Conservation (phyloP, 2,888 invertebrate species). For the Chrysotoxum bicinctum region DNA sequence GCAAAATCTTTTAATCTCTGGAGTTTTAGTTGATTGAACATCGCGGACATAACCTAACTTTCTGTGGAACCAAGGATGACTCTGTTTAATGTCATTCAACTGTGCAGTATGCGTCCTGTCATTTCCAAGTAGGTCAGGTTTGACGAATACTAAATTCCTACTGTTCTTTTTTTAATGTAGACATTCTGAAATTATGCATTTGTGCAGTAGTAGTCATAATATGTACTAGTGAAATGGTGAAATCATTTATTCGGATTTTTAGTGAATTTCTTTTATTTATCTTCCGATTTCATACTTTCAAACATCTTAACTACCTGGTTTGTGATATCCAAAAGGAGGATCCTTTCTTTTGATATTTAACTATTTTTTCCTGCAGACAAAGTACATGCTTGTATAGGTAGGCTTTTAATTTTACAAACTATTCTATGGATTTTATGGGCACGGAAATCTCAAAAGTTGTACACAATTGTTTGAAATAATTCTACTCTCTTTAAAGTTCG, state of each 20-base stretch:
- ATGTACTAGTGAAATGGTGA: constrained; percentile 18
- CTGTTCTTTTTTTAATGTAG: not conserved
- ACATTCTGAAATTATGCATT: not conserved
- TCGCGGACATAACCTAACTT: constrained; percentile 50
- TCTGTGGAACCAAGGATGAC: constrained; percentile 29
- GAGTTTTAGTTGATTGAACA: constrained; percentile 19
- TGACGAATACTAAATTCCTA: not conserved
- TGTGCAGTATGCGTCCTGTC: constrained; percentile 22
- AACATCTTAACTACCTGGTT: not conserved
- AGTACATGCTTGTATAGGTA: too few species aligned
- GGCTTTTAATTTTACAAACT: too few species aligned
- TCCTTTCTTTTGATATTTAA: too few species aligned
- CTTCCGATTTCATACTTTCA: not conserved
- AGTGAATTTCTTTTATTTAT: not conserved
- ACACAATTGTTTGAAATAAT: too few species aligned
- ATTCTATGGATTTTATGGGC: too few species aligned
- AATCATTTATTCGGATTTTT: not conserved
- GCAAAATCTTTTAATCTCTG: not conserved
- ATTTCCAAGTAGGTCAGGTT: constrained; percentile 59
- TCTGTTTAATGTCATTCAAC: constrained; percentile 49
- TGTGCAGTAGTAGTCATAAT: not conserved
- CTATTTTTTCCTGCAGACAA: too few species aligned
- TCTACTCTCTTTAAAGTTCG: too few species aligned
- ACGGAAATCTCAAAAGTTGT: too few species aligned
- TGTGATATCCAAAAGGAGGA: too few species aligned